Percentiles rank a stretch among this genome's conserved stretches.
These are phyloP conservation scores for Amphipyra berbera DNA, from an alignment of 2,888 invertebrate genomes.

Conservation along the genomic window DNA sequence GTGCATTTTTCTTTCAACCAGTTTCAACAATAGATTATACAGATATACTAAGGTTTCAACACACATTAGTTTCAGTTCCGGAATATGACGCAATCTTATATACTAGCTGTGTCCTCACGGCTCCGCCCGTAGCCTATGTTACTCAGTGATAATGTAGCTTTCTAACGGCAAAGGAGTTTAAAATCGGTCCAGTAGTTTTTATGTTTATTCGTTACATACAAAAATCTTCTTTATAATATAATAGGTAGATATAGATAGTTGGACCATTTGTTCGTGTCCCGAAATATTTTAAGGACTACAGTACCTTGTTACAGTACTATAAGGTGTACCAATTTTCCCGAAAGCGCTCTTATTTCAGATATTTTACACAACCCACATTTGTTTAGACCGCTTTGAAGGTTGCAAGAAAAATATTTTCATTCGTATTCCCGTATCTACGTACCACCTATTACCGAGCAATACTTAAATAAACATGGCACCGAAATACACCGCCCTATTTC, in stretches of 20 bases:
- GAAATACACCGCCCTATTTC: slow-evolving; percentile 74
- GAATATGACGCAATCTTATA: background rate
- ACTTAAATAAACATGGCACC: slow-evolving; percentile 68
- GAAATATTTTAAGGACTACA: slow-evolving; percentile 33
- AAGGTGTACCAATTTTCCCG: slow-evolving; percentile 26
- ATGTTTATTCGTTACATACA: too few relatives aligned
- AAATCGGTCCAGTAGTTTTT: too few relatives aligned
- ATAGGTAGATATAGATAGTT: too few relatives aligned
- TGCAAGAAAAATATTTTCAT: slow-evolving; percentile 52
- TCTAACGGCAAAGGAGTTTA: too few relatives aligned
- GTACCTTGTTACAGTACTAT: slow-evolving; percentile 14
- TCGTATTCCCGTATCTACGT: slow-evolving; percentile 40
- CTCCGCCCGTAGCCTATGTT: too few relatives aligned
- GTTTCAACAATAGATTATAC: too few relatives aligned
- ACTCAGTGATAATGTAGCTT: too few relatives aligned
- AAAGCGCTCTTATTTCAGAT: slow-evolving; percentile 28
- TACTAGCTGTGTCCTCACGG: too few relatives aligned
- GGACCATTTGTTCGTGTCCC: slow-evolving; percentile 20
- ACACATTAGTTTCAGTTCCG: background rate
- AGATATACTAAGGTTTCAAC: too few relatives aligned
- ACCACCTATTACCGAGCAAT: slow-evolving; percentile 59
- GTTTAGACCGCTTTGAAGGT: slow-evolving; percentile 42
- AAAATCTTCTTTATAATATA: too few relatives aligned
- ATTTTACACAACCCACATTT: slow-evolving; percentile 35
- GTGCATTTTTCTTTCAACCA: too few relatives aligned